Evolutionary conservation across 37 sponge, comb jelly and placozoan genomes (phyloP).

Genomic region (Corticium candelabrum): DNA sequence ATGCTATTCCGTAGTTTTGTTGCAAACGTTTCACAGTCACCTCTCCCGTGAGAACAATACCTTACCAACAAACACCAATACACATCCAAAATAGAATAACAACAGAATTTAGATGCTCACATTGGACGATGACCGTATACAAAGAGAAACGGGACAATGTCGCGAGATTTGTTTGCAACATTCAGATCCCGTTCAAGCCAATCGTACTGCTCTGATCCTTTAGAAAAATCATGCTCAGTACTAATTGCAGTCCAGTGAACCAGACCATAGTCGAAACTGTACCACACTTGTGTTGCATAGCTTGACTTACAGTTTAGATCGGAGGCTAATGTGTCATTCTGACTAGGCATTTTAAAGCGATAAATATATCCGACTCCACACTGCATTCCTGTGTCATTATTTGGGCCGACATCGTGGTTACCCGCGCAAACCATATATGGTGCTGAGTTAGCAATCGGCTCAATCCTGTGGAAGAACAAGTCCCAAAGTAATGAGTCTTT

Average conservation of each 20-base stretch:
- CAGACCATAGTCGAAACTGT: constrained; percentile 56
- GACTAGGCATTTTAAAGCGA: too few species aligned
- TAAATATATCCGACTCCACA: too few species aligned
- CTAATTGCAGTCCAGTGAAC: constrained; percentile 42
- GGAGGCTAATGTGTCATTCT: too few species aligned
- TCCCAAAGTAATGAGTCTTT: neutral
- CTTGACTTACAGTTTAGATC: too few species aligned
- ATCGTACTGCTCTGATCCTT: constrained; percentile 32
- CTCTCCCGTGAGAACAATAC: too few species aligned
- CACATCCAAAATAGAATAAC: too few species aligned
- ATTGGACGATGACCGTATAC: constrained; percentile 45
- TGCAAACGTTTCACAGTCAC: too few species aligned
- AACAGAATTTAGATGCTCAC: constrained; percentile 31
- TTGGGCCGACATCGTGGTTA: too few species aligned
- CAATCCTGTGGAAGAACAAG: neutral
- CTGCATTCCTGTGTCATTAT: too few species aligned
- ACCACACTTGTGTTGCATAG: too few species aligned
- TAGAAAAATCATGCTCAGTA: constrained; percentile 54
- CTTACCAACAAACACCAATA: too few species aligned
- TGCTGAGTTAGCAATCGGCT: neutral
- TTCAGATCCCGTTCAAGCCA: constrained; percentile 58
- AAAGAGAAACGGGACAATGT: constrained; percentile 44
- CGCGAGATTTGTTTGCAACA: constrained; percentile 20
- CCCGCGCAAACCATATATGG: neutral
- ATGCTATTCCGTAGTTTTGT: constrained; percentile 16